Evolutionary conservation across 2,113 vertebrate genomes (phyloP).

Genomic region (Uropsilus gracilis): DNA sequence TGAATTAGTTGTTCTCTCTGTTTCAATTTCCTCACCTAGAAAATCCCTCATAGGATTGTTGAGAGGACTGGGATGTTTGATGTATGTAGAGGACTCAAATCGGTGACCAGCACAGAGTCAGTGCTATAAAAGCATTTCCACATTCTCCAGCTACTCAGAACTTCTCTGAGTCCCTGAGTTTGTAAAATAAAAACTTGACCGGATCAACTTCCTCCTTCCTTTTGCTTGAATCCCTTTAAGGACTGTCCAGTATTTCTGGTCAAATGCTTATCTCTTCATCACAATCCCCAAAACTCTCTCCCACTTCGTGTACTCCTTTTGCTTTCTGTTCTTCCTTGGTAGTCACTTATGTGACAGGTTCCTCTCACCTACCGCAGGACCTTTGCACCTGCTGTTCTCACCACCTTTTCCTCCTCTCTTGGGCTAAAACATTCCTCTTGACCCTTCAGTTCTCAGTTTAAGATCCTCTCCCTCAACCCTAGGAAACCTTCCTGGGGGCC

Average conservation of each 20-base stretch:
- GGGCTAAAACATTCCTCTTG: background rate
- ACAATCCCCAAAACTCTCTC: background rate
- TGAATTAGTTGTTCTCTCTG: background rate
- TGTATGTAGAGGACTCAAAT: background rate
- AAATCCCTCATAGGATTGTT: background rate
- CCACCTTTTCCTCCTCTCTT: background rate
- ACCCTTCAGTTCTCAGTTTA: background rate
- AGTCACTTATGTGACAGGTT: background rate
- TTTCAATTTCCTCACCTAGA: background rate
- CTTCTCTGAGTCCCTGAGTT: background rate
- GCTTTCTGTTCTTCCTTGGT: background rate
- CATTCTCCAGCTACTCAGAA: background rate
- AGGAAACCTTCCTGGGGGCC: background rate
- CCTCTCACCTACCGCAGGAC: background rate
- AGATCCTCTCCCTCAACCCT: background rate
- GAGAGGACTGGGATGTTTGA: background rate
- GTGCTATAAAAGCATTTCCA: fast-evolving
- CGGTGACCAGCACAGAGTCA: background rate
- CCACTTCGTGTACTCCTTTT: background rate
- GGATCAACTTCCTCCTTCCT: background rate
- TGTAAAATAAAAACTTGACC: background rate
- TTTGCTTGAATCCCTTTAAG: background rate
- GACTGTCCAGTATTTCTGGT: background rate
- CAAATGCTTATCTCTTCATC: background rate
- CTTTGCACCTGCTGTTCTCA: background rate